Evolutionary conservation across 2,888 invertebrate genomes (phyloP).

Genomic region (Papilio demoleus): DNA sequence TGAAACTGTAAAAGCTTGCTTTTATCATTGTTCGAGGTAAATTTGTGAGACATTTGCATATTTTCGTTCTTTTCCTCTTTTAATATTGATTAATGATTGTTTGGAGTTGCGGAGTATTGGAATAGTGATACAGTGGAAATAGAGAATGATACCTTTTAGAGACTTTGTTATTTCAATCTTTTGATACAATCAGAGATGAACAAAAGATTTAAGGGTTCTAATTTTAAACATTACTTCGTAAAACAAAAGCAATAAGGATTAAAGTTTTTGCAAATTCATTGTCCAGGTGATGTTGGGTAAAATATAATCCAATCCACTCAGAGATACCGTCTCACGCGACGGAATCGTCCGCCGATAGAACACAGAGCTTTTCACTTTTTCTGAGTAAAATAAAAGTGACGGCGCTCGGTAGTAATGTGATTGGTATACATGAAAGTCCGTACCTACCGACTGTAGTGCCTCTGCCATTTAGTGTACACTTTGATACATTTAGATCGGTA

Average conservation of each 20-base stretch:
- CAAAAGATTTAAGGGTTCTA: too few species aligned
- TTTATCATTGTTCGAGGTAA: conserved; percentile 24
- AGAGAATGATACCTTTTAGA: neutral
- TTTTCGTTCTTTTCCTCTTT: neutral
- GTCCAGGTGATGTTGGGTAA: conserved; percentile 24
- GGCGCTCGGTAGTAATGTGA: conserved; percentile 40
- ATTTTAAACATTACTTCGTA: neutral
- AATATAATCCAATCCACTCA: conserved; percentile 38
- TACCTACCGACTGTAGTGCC: conserved; percentile 33
- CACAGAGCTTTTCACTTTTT: conserved; percentile 32
- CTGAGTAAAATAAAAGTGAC: conserved; percentile 39
- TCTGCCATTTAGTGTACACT: conserved; percentile 31
- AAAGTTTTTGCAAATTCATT: conserved; percentile 19
- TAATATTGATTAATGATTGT: conserved; percentile 16
- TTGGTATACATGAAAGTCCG: conserved; percentile 38
- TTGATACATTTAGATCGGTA: conserved; percentile 15
- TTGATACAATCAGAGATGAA: too few species aligned
- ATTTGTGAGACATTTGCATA: conserved; percentile 30
- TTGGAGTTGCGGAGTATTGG: neutral
- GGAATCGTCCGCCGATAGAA: conserved; percentile 26
- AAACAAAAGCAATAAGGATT: neutral
- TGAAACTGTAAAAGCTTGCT: conserved; percentile 41
- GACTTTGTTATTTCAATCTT: neutral
- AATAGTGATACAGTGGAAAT: neutral
- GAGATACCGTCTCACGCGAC: conserved; percentile 6